Percentiles rank a stretch among this genome's conserved stretches.
Conservation (phyloP, 2,797 vertebrate species). For the Tamandua tetradactyla region DNA sequence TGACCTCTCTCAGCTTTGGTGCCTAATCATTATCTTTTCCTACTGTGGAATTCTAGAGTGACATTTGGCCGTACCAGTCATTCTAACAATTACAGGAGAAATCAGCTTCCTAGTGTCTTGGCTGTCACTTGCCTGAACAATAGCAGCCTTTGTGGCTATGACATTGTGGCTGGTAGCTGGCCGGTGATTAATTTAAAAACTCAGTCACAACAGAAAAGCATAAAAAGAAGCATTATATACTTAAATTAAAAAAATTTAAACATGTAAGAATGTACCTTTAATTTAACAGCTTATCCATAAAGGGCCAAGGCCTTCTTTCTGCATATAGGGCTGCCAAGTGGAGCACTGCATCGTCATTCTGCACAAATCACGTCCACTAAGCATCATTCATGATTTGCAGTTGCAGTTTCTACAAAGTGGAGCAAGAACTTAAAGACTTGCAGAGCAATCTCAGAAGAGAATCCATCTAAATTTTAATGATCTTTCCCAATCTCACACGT, state of each 20-base stretch:
- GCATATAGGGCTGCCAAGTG: not conserved
- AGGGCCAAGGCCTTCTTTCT: not conserved
- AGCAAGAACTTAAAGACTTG: constrained; percentile 71
- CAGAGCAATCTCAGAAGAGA: constrained; percentile 79
- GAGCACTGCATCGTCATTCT: not conserved
- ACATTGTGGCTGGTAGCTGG: not conserved
- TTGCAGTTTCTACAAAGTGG: constrained; percentile 66
- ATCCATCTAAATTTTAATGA: constrained; percentile 83
- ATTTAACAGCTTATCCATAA: not conserved
- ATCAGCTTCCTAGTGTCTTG: not conserved
- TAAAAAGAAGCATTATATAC: not conserved
- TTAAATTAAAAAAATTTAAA: constrained; percentile 24
- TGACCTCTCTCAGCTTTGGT: not conserved
- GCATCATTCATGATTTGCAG: constrained; percentile 49
- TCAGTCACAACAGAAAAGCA: not conserved
- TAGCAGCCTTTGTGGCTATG: not conserved
- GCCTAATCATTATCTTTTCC: not conserved
- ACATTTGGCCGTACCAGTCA: not conserved
- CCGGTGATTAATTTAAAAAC: not conserved
- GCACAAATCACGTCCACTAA: constrained; percentile 65
- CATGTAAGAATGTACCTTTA: not conserved
- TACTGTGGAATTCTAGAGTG: not conserved
- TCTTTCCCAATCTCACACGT: constrained; percentile 79
- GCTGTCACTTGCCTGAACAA: not conserved
- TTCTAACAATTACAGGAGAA: not conserved